Conservation (phyloP, 2,113 vertebrate species). For the Gambusia affinis region DNA sequence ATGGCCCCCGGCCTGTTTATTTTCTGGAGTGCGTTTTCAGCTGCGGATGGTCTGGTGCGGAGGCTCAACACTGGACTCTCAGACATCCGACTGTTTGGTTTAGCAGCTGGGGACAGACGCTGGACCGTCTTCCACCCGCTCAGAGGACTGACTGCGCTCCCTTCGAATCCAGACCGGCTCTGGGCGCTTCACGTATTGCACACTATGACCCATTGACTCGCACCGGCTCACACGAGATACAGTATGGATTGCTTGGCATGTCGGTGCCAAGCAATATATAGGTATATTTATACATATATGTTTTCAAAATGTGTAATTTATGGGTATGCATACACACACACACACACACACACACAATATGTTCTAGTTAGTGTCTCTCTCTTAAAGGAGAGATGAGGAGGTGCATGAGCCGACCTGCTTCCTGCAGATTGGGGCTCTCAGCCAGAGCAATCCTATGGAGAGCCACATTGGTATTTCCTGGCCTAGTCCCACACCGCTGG, state of each 20-base stretch:
- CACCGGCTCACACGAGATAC: slow-evolving; percentile 65
- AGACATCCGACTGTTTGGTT: slow-evolving; percentile 76
- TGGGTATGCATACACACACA: too few relatives aligned
- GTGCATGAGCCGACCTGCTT: slow-evolving; percentile 60
- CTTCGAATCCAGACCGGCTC: slow-evolving; percentile 49
- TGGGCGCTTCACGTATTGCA: slow-evolving; percentile 54
- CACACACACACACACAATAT: too few relatives aligned
- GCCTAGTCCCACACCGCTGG: slow-evolving; percentile 61
- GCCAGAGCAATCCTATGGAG: slow-evolving; percentile 64
- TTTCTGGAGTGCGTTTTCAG: slow-evolving; percentile 73
- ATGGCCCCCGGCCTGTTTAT: slow-evolving; percentile 61
- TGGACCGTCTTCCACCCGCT: slow-evolving; percentile 40
- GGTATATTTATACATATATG: too few relatives aligned
- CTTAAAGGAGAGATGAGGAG: slow-evolving; percentile 41
- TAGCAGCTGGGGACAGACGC: slow-evolving; percentile 61
- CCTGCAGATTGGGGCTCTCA: slow-evolving; percentile 61
- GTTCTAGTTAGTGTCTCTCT: slow-evolving; percentile 64
- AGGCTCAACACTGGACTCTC: slow-evolving; percentile 68
- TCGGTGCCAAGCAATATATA: slow-evolving; percentile 15
- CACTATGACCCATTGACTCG: slow-evolving; percentile 73
- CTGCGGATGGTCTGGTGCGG: slow-evolving; percentile 43
- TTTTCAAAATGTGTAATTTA: too few relatives aligned
- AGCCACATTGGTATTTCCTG: slow-evolving; percentile 73
- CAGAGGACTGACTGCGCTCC: slow-evolving; percentile 61
- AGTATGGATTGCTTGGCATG: slow-evolving; percentile 73